These are phyloP conservation scores for Polyommatus iphigenia DNA, from an alignment of 2,888 invertebrate genomes.

Conservation along the genomic window DNA sequence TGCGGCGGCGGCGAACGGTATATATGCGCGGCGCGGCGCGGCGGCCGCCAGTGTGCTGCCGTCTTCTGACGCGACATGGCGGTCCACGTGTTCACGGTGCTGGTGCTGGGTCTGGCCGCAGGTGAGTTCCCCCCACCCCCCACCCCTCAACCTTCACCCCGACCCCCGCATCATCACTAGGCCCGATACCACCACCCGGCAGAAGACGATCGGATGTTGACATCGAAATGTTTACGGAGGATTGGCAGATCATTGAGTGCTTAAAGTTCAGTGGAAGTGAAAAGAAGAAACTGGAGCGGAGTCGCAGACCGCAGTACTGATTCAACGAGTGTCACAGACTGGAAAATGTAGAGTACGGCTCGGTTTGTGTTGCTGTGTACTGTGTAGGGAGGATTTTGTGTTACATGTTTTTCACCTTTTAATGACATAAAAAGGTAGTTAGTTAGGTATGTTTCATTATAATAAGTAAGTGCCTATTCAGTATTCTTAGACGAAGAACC, in stretches of 20 bases:
- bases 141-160: neutral
- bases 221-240: neutral
- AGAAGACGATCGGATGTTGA: neutral
- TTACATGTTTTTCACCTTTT: neutral
- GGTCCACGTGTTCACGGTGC: neutral
- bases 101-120: constrained; percentile 33
- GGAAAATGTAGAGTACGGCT: neutral
- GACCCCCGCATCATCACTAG: neutral
- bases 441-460: no score
- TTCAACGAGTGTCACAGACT: neutral
- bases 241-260: neutral
- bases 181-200: neutral
- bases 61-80: neutral
- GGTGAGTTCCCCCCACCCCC: constrained; percentile 30
- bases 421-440: no score
- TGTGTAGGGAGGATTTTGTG: neutral
- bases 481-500: no score
- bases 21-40: neutral
- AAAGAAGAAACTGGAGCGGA: neutral
- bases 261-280: neutral
- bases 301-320: neutral
- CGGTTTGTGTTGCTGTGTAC: neutral
- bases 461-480: no score
- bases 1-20: neutral
- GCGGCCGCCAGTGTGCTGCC: constrained; percentile 1